Percentiles rank a stretch among this genome's conserved stretches.
Evolutionary conservation across 2,888 invertebrate genomes (phyloP).

Genomic region (Andrena minutula): DNA sequence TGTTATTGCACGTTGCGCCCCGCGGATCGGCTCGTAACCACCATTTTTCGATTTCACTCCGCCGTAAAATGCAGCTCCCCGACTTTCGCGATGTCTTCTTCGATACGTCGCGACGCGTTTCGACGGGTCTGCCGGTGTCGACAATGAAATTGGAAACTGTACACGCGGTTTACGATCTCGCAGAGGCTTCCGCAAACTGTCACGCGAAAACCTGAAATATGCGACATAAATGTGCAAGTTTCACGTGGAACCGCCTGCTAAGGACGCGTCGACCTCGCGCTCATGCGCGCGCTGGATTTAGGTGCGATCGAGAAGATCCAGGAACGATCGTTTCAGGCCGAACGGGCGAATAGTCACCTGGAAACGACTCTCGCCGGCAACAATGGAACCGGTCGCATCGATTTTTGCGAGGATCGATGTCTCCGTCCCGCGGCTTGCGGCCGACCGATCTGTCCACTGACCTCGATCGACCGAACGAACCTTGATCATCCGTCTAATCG

Average conservation of each 20-base stretch:
- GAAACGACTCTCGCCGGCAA: slow-evolving; percentile 48
- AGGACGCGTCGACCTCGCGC: background rate
- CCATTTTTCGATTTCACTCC: background rate
- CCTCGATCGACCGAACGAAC: slow-evolving; percentile 53
- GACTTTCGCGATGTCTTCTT: slow-evolving; percentile 20
- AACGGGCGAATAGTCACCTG: slow-evolving; percentile 34
- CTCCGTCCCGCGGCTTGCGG: slow-evolving; percentile 44
- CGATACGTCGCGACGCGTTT: slow-evolving; percentile 32
- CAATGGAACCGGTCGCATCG: slow-evolving; percentile 49
- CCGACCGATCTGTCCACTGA: slow-evolving; percentile 53
- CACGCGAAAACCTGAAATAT: slow-evolving; percentile 8
- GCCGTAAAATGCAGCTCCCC: background rate
- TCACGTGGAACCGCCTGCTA: slow-evolving; percentile 14
- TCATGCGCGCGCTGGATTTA: background rate
- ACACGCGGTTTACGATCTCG: slow-evolving; percentile 31
- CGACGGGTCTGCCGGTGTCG: slow-evolving; percentile 4
- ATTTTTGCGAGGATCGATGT: slow-evolving; percentile 61
- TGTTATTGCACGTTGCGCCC: background rate
- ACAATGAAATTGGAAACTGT: slow-evolving; percentile 64
- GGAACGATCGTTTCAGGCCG: slow-evolving; percentile 18
- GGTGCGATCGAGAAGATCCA: slow-evolving; percentile 12
- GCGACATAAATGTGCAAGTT: background rate
- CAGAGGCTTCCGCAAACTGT: slow-evolving; percentile 22
- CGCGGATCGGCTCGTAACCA: background rate
- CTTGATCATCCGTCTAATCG: slow-evolving; percentile 36